Percentiles rank a stretch among this genome's conserved stretches.
These are phyloP conservation scores for Abrostola tripartita DNA, from an alignment of 2,888 invertebrate species.

Conservation along the genomic window DNA sequence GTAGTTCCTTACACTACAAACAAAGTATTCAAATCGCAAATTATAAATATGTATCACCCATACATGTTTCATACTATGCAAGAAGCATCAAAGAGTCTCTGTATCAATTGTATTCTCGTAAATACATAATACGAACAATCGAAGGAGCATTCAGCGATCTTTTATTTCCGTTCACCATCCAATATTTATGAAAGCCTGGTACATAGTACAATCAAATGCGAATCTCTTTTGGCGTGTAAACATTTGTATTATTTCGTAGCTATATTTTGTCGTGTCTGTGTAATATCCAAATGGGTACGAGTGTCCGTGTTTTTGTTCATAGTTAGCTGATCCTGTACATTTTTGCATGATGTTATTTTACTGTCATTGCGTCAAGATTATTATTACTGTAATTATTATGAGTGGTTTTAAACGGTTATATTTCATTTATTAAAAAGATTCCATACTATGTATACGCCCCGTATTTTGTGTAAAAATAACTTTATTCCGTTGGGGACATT, in stretches of 20 bases:
- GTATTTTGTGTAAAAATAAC: too few relatives aligned
- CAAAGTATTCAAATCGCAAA: conserved; percentile 23
- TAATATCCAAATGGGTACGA: conserved; percentile 13
- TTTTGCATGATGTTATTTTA: too few relatives aligned
- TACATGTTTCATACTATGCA: conserved; percentile 22
- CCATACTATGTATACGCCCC: too few relatives aligned
- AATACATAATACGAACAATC: conserved; percentile 45
- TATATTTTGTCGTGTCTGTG: conserved; percentile 49
- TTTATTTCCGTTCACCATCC: conserved; percentile 44
- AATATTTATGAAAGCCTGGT: conserved; percentile 50
- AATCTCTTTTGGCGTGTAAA: conserved; percentile 58
- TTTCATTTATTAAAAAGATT: neutral
- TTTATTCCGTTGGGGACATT: too few relatives aligned
- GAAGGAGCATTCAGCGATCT: conserved; percentile 42
- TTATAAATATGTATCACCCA: conserved; percentile 39
- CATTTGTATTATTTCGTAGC: conserved; percentile 48
- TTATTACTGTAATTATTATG: too few relatives aligned
- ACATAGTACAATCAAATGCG: conserved; percentile 41
- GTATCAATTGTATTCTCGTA: conserved; percentile 48
- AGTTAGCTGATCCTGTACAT: too few relatives aligned
- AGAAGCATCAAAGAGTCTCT: conserved; percentile 41
- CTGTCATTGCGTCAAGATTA: too few relatives aligned
- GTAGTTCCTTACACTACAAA: neutral
- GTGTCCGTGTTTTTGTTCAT: neutral
- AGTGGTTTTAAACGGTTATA: too few relatives aligned